These are phyloP conservation scores for Ivindomyrus marchei DNA, from an alignment of 2,113 vertebrate species.

Conservation along the genomic window DNA sequence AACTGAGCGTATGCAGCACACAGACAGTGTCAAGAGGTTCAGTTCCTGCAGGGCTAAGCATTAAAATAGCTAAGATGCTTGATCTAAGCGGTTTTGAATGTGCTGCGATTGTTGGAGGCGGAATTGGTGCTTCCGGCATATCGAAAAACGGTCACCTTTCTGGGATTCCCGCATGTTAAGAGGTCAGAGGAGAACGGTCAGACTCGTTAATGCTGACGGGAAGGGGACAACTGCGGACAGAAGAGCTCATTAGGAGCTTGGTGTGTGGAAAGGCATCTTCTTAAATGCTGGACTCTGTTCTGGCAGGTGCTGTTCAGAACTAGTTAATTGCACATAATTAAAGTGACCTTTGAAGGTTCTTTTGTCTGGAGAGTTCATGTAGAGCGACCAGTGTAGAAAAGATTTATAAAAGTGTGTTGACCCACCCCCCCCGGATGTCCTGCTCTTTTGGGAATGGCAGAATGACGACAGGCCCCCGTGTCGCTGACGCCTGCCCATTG, in stretches of 20 bases:
- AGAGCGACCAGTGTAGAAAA: not conserved
- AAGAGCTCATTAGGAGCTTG: not conserved
- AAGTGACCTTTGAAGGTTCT: not conserved
- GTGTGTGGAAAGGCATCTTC: not conserved
- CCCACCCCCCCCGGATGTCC: too few species aligned
- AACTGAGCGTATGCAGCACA: not conserved
- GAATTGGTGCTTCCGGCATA: not conserved
- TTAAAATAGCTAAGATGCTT: not conserved
- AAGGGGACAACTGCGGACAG: not conserved
- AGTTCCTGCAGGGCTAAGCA: not conserved
- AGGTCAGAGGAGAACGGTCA: not conserved
- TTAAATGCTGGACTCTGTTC: not conserved
- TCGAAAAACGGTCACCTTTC: not conserved
- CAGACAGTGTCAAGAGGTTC: not conserved
- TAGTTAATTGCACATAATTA: not conserved
- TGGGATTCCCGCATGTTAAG: not conserved
- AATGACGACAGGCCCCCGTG: not conserved
- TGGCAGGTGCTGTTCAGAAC: not conserved
- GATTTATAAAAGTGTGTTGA: not conserved
- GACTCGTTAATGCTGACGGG: not conserved
- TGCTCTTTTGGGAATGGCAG: not conserved
- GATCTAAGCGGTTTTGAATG: not conserved
- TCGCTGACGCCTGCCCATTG: not conserved
- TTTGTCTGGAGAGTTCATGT: not conserved
- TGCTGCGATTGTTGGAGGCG: not conserved